Base-by-base conservation (phyloP, 2,888 invertebrate genomes). In the Heterodera filipjevi region DNA sequence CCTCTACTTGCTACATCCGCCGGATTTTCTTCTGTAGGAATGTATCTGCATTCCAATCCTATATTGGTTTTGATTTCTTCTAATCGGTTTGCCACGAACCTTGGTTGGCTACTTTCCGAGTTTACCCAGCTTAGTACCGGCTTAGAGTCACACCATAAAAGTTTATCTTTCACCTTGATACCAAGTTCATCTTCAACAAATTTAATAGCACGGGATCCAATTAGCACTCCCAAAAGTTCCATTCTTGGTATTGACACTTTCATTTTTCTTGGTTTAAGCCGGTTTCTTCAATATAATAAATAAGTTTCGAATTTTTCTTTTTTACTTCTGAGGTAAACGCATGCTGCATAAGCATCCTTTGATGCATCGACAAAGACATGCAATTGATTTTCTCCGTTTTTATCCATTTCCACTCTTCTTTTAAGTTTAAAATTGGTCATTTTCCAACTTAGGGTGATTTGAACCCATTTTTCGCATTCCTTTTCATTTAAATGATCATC, bases 1-100 rank as follows among this genome's bases (percentile, higher is more conserved):
- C 84, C 84, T 32, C 81, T 33, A 2, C 87, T 85, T 0, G 85
- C 84, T 72, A 84, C 79, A 74, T 89, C 87, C 12, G 88, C 88
- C 2, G 88, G 87, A 79, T 89, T 89, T n/a, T 81, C n/a, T 5
- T 79, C 74, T 1, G 84, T 81, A 0, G 78, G 80, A 1, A 89
- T 82, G 77, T 87, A 84, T 22, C 79, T 70, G n/a, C 80, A 70
- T 27, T 70, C n/a, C 3, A 70, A 3, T 3, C 10, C 71, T 5
- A 12, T n/a, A 35, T 46, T 74, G 16, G 22, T 44, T 30, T 71
- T 66, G 44, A 81, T 82, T 49, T 75, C 74, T 30, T 8, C 49
- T n/a, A 83, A 19, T 10, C 81, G 68, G 30, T 77, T 81, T 27
- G 49, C 32, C 2, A 83, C 81, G 44, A 82, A 81, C 22, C 32